A percentile compares a stretch with the other conserved stretches of the same genome.
Conservation (phyloP, 2,797 vertebrate genomes). For the Otus scops region DNA sequence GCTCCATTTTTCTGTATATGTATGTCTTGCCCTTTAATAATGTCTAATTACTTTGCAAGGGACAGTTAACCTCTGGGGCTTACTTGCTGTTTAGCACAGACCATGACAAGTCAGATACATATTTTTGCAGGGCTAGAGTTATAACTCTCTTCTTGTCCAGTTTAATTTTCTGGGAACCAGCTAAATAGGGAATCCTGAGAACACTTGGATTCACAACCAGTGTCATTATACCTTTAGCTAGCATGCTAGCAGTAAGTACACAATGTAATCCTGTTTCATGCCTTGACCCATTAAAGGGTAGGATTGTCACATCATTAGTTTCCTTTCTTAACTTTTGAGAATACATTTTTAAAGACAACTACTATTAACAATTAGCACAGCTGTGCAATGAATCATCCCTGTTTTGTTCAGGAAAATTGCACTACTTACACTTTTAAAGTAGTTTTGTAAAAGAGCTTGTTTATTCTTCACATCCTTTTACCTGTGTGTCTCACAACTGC, state of each 20-base stretch:
- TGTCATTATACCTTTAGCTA: neutral
- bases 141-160: neutral
- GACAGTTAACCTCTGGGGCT: neutral
- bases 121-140: neutral
- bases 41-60: neutral
- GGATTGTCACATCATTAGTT: neutral
- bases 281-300: slow-evolving; percentile 42
- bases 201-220: neutral
- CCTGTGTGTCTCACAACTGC: neutral
- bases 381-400: neutral
- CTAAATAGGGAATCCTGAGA: neutral
- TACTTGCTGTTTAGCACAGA: neutral
- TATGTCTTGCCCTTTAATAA: neutral
- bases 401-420: neutral
- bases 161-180: neutral
- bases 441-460: neutral
- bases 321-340: slow-evolving; percentile 32
- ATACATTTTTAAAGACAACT: slow-evolving; percentile 20
- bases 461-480: neutral
- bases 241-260: neutral
- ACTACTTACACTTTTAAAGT: neutral
- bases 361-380: neutral
- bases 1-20: neutral
- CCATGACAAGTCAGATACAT: neutral
- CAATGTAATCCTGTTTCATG: neutral